Percentiles rank a stretch among this genome's conserved stretches.
These are phyloP conservation scores for Palythoa grandis DNA, from an alignment of 92 coral and sea anemone genomes.

Conservation along the genomic window DNA sequence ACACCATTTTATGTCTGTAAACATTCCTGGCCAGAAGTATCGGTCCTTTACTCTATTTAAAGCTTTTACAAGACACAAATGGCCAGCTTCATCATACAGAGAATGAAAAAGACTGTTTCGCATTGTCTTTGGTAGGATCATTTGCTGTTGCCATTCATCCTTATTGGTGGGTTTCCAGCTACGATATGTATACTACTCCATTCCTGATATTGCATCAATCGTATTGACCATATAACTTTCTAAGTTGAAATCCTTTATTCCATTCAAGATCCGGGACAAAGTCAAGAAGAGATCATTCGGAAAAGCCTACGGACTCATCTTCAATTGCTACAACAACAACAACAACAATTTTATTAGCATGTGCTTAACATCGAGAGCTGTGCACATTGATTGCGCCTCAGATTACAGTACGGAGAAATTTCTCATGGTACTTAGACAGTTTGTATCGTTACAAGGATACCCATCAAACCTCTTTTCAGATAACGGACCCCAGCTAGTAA, in stretches of 20 bases:
- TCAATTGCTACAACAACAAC: no score
- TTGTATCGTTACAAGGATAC: conserved; percentile 52
- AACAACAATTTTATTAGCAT: no score
- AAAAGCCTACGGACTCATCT: conserved; percentile 49
- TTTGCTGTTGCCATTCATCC: neutral
- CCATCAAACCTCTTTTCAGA: conserved; percentile 54
- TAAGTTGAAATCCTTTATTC: conserved; percentile 34
- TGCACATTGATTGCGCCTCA: conserved; percentile 16
- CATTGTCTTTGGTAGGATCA: no score
- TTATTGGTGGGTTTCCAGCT: conserved; percentile 33
- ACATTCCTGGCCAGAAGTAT: conserved; percentile 37
- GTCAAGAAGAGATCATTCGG: conserved; percentile 46
- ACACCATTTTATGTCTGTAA: conserved; percentile 32
- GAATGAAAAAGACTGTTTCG: no score
- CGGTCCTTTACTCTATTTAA: conserved; percentile 21
- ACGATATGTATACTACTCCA: conserved; percentile 33
- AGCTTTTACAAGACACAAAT: neutral
- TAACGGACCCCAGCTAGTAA: conserved; percentile 56
- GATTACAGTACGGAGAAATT: neutral
- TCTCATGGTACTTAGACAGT: conserved; percentile 49
- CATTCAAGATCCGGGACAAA: conserved; percentile 37
- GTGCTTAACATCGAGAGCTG: conserved; percentile 59
- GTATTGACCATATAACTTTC: conserved; percentile 23
- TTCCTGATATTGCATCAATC: conserved; percentile 34
- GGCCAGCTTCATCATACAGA: no score